Conservation (phyloP, 2,113 vertebrate species). For the Oryzias melastigma region DNA sequence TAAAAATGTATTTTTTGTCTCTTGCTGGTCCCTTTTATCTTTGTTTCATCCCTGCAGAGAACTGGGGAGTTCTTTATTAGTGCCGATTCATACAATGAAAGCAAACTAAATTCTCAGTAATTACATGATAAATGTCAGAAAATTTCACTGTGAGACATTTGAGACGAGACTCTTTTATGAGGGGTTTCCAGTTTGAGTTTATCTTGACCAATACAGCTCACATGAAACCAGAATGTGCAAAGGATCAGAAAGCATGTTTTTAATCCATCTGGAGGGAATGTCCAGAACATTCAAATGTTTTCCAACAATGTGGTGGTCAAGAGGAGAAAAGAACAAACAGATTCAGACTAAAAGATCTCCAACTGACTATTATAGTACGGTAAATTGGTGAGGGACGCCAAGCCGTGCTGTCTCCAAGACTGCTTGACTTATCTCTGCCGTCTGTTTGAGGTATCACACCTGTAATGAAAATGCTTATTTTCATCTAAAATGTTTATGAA, state of each 20-base stretch:
- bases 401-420: conserved; percentile 5
- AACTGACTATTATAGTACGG: background rate
- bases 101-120: background rate
- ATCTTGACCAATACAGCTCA: no score
- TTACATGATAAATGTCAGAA: background rate
- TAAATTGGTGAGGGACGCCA: background rate
- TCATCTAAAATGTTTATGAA: no score
- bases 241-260: no score
- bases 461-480: no score
- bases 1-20: no score
- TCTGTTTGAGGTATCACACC: background rate
- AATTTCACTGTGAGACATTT: background rate
- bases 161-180: no score
- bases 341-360: conserved; percentile 4
- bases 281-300: no score
- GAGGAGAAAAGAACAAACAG: background rate
- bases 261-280: no score
- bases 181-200: no score
- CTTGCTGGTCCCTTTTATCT: background rate
- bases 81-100: background rate
- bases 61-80: background rate
- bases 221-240: no score
- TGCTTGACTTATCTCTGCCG: background rate
- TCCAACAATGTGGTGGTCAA: background rate
- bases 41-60: background rate